Base-by-base conservation (phyloP, 1,140 invertebrate species). In the Yoshiicerus persimilis region DNA sequence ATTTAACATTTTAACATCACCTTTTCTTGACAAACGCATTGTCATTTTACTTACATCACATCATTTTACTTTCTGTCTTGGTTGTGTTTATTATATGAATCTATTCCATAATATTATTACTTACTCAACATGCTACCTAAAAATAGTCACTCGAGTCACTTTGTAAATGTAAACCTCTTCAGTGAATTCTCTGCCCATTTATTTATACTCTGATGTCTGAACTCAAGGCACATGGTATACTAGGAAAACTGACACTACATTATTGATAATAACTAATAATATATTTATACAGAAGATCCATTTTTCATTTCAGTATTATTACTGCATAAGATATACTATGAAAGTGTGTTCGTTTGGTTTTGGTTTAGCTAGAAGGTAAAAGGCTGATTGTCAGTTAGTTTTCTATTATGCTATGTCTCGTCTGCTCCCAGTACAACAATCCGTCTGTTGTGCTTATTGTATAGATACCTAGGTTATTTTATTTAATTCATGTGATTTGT, bases 401-500 rank as follows among this genome's bases (percentile, higher is more conserved):
- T 16, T 56, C 16, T n/a, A 56, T 56, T n/a, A 56, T 56, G 16
- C 4, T n/a, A n/a, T 56, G 47, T 56, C 47, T 56, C 47, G 47
- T 56, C 47, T 56, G 47, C 47, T 56, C 47, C 47, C 47, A 56
- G 16, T 56, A n/a, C 47, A 56, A 56, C 47, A 56, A 56, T 56
- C 20, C 6, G 47, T n/a, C 47, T 56, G 41, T 47, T 47, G n/a
- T n/a, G n/a, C n/a, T 47, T 47, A 20, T 47, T 47, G 20, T 56
- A n/a, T 1, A 56, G 47, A 4, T 16, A n/a, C n/a, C n/a, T n/a
- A n/a, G 47, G 0, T n/a, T 80, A 20, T 5, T 36, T 80, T 20
- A 80, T 80, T 80, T 80, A 36, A 80, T 80, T 38, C 75, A 80
- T 36, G 75, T 80, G 75, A 80, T 80, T 80, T 80, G 75, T 80